Evolutionary conservation across 2,888 invertebrate species (phyloP), one percentile per base, ranked within the genome.

Genomic region (Odontomyia ornata): DNA sequence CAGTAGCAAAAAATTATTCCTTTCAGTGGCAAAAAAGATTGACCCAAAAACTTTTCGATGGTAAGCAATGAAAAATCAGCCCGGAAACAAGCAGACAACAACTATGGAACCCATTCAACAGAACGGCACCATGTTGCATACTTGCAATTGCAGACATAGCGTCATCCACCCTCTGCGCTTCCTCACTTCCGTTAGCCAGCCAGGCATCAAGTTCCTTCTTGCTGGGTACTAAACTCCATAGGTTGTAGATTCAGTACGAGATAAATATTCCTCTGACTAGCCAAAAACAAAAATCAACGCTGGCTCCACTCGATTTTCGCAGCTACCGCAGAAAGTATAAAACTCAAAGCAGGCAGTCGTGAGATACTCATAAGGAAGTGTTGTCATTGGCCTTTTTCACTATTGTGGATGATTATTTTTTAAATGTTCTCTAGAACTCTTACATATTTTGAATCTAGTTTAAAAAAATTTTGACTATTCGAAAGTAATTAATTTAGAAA

Each of bases 11-110:
- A 72, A 60, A 21, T 57, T 30, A 15, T 72, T 71, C 30, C 57
- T 73, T 36, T 73, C 30, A 30, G 57, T 21, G 57, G n/a, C 46
- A 57, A 73, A 73, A 73, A 73, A 73, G 23, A n/a, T 52, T 57
- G 72, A 57, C 73, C 73, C 73, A 73, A 73, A 73, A 73, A 73
- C 73, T 73, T 73, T 73, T 73, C 23, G 73, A 36, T 57, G 56
- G 57, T 73, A 60, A 57, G 73, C 60, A 57, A 60, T 73, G 60
- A 73, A 73, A 73, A 73, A 73, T 73, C 73, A 73, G 73, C 27
- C 60, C 73, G 60, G 57, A 73, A 73, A 73, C 60, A 73, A 57
- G 73, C 69, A 69, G 27, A 46, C 46, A 69, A 69, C 69, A 69
- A 69, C 73, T 73, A 72, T 36, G 60, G 73, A 18, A 52, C 57